Evolutionary conservation across 1,140 invertebrate genomes (phyloP), one percentile per base, ranked within the genome.

Genomic region (Bombus vancouverensis): DNA sequence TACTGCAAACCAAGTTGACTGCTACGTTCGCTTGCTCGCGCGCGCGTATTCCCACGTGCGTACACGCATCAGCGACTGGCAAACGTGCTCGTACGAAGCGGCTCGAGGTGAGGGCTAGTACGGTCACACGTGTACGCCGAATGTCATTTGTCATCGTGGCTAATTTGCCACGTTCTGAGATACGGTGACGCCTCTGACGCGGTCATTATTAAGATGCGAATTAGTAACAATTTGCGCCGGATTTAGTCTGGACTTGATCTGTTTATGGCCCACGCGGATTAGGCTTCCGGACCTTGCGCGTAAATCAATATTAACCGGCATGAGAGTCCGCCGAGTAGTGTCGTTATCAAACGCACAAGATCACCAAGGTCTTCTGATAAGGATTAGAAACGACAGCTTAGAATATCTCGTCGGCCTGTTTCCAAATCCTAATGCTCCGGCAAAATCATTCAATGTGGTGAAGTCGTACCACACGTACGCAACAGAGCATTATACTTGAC

Each of bases 131-230:
- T 92, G 92, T 91, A 91, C 85, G 85, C 85, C 89, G 88, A 92
- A 91, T 93, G 93, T 94, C 94, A 94, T 95, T 95, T 94, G 93
- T 95, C 95, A 95, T 94, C 91, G 94, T 80, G 93, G 92, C 94
- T 95, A 95, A 95, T 95, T 95, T 95, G 94, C 94, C 94, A 91
- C 93, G 93, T 95, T 94, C 94, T 95, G 94, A 95, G 95, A 95
- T 95, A 95, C 93, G 95, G 93, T 95, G 94, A 95, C 94, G 94
- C 93, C 92, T 94, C 94, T 95, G 94, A 95, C 94, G 94, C 92
- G 93, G 92, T 94, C 94, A 94, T 95, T 95, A 95, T 95, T 95
- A 95, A 95, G 95, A 95, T 95, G 94, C 94, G 94, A 95, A 95
- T 95, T 95, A 95, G 93, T 95, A 95, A 95, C 95, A 95, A 95